Conservation (phyloP, 2,888 invertebrate species). For the Tinea semifulvella region DNA sequence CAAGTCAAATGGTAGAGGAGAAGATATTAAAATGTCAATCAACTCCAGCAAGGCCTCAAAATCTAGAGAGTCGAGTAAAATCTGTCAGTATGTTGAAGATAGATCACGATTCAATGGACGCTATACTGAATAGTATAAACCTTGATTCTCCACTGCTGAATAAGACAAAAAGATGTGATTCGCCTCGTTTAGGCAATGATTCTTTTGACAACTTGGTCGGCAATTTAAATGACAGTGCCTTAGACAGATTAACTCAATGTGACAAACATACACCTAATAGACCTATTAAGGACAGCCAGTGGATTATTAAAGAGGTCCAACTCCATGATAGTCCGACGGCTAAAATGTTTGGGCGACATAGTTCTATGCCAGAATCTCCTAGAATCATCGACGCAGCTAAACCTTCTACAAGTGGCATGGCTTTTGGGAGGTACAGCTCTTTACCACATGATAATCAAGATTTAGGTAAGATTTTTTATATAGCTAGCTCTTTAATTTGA, state of each 20-base stretch:
- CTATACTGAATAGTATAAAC: slow-evolving; percentile 44
- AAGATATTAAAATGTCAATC: slow-evolving; percentile 33
- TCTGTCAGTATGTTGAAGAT: slow-evolving; percentile 33
- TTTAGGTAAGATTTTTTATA: slow-evolving; percentile 1
- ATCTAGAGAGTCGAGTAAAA: slow-evolving; percentile 20
- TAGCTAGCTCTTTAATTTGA: too few relatives aligned
- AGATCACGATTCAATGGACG: slow-evolving; percentile 50
- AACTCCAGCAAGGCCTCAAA: slow-evolving; percentile 26
- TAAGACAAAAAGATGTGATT: slow-evolving; percentile 35
- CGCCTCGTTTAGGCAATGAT: slow-evolving; percentile 46
- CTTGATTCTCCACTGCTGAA: slow-evolving; percentile 39
- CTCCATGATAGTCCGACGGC: slow-evolving; percentile 40
- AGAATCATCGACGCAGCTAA: slow-evolving; percentile 31
- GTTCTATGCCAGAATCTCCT: slow-evolving; percentile 59
- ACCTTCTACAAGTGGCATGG: slow-evolving; percentile 49
- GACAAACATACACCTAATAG: slow-evolving; percentile 23
- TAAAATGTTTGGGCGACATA: slow-evolving; percentile 46
- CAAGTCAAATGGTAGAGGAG: slow-evolving; percentile 57
- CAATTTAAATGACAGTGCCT: slow-evolving; percentile 53
- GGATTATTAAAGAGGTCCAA: slow-evolving; percentile 37
- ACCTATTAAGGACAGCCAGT: slow-evolving; percentile 21
- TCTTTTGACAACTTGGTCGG: slow-evolving; percentile 56
- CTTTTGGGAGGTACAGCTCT: slow-evolving; percentile 49
- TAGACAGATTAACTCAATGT: slow-evolving; percentile 47
- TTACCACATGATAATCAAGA: slow-evolving; percentile 46